Evolutionary conservation across 2,888 invertebrate genomes (phyloP).

Genomic region (Prosapia bicincta): DNA sequence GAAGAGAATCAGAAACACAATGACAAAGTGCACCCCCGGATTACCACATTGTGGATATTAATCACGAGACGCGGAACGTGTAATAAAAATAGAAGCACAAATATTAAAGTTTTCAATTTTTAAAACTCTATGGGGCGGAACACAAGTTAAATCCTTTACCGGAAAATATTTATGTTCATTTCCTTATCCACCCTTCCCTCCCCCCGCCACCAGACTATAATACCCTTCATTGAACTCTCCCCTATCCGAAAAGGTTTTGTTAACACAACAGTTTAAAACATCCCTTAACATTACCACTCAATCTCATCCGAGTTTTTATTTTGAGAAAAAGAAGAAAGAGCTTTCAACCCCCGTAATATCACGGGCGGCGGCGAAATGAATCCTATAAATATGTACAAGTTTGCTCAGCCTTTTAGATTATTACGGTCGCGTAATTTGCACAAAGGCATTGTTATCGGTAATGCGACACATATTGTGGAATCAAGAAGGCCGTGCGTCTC

Average conservation of each 20-base stretch:
- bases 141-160: slow-evolving; percentile 24
- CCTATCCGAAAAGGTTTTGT: slow-evolving; percentile 19
- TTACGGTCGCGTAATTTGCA: neutral
- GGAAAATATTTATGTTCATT: slow-evolving; percentile 26
- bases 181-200: slow-evolving; percentile 6
- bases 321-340: neutral
- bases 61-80: neutral
- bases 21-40: neutral
- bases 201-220: neutral
- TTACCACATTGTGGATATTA: neutral
- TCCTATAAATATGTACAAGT: neutral
- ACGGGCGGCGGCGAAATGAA: neutral
- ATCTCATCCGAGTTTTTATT: slow-evolving; percentile 9
- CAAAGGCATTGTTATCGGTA: neutral
- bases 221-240: neutral
- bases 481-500: neutral
- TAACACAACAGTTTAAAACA: slow-evolving; percentile 27
- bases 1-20: neutral
- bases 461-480: neutral
- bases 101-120: slow-evolving; percentile 28
- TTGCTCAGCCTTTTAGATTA: neutral
- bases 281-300: slow-evolving; percentile 16
- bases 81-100: slow-evolving; percentile 15
- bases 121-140: slow-evolving; percentile 21
- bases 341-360: neutral